Conservation (phyloP, 2,113 vertebrate genomes). For the Gasterosteus nipponicus region DNA sequence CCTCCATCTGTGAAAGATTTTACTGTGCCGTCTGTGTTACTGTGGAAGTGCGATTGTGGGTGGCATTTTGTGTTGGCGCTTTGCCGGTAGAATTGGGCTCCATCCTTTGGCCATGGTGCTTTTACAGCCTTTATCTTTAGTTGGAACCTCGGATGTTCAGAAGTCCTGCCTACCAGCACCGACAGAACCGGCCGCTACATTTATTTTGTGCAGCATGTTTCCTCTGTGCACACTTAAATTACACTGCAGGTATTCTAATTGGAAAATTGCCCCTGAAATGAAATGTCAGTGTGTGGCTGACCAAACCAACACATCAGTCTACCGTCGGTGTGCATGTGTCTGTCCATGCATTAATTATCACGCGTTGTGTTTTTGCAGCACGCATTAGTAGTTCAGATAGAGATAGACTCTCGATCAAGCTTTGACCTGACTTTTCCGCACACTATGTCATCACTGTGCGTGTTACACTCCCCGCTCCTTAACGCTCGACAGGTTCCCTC, state of each 20-base stretch:
- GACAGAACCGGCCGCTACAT: background rate
- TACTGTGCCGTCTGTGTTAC: background rate
- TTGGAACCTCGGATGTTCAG: background rate
- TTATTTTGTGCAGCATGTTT: slow-evolving; percentile 3
- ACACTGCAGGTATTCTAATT: slow-evolving; percentile 27
- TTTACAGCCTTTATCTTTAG: background rate
- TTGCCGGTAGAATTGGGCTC: background rate
- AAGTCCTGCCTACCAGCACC: background rate
- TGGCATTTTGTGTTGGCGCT: background rate
- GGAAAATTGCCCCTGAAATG: slow-evolving; percentile 21
- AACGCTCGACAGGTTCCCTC: slow-evolving; percentile 71
- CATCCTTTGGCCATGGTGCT: background rate
- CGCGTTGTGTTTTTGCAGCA: slow-evolving; percentile 9
- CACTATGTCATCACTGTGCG: background rate
- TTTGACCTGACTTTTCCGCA: background rate
- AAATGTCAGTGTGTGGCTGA: background rate
- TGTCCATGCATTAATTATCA: background rate
- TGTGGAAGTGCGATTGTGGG: slow-evolving; percentile 6
- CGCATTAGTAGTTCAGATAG: background rate
- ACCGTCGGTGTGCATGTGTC: background rate
- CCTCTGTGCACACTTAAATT: slow-evolving; percentile 14
- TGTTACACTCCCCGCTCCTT: slow-evolving; percentile 40
- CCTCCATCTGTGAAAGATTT: background rate
- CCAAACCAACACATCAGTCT: background rate
- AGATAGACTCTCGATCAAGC: background rate